These are phyloP conservation scores for Eilema caniola DNA, from an alignment of 2,888 invertebrate species.

Conservation along the genomic window DNA sequence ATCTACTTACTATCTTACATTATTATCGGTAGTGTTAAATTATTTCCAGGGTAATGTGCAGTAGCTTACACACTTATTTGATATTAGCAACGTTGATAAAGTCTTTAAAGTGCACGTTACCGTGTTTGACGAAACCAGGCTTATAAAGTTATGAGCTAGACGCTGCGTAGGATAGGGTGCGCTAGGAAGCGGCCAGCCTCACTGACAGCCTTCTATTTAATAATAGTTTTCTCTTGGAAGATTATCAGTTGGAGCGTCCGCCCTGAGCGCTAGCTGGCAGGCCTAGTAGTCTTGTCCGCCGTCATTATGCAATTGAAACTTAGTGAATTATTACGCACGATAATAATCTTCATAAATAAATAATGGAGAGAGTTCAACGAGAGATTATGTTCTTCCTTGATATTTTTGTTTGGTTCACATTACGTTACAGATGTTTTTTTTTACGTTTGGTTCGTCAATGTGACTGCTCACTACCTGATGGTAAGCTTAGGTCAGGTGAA, in stretches of 20 bases:
- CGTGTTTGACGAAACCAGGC: conserved; percentile 36
- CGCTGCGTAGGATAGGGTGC: conserved; percentile 44
- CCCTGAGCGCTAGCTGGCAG: conserved; percentile 66
- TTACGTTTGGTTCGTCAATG: not conserved
- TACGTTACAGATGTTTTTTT: not conserved
- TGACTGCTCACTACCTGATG: not conserved
- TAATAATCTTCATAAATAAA: conserved; percentile 86
- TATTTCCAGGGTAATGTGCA: conserved; percentile 25
- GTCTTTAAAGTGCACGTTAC: conserved; percentile 46
- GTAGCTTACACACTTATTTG: conserved; percentile 26
- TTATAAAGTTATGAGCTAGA: conserved; percentile 40
- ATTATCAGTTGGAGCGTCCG: conserved; percentile 79
- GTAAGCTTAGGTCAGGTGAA: too few relatives aligned
- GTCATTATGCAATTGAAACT: conserved; percentile 87
- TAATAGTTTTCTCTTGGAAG: conserved; percentile 78
- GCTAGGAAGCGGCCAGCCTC: conserved; percentile 62
- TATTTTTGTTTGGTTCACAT: conserved; percentile 26
- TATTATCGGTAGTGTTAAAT: conserved; percentile 30
- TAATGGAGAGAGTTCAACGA: conserved; percentile 70
- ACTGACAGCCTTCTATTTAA: conserved; percentile 82
- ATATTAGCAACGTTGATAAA: conserved; percentile 50
- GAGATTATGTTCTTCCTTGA: conserved; percentile 61
- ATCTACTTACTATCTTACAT: conserved; percentile 19
- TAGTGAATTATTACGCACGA: conserved; percentile 86
- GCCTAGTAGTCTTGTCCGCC: conserved; percentile 80